These are phyloP conservation scores for Helostoma temminkii DNA, from an alignment of 2,797 vertebrate genomes.

Conservation along the genomic window DNA sequence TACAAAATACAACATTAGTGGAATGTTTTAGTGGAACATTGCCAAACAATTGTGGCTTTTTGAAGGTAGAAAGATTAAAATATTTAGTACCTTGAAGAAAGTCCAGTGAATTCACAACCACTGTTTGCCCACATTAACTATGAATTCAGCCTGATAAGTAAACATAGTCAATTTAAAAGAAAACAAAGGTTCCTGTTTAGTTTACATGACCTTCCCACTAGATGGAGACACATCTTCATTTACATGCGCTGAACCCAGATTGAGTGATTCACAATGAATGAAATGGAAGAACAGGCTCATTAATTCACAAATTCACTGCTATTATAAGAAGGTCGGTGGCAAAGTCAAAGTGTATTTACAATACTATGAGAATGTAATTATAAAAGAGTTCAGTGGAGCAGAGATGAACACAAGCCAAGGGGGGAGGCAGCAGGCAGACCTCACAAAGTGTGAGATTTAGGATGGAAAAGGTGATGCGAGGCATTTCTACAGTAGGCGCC, in stretches of 20 bases:
- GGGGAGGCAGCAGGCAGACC: not conserved
- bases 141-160: no score
- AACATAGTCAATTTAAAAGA: no score
- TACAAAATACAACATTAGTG: no score
- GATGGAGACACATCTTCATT: conserved; percentile 70
- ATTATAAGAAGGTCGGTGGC: not conserved
- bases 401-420: not conserved
- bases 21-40: no score
- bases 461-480: not conserved
- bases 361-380: conserved; percentile 2
- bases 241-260: not conserved
- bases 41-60: no score
- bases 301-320: conserved; percentile 25
- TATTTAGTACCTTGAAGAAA: no score
- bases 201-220: conserved; percentile 60
- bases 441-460: not conserved
- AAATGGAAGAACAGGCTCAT: conserved; percentile 15
- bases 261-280: not conserved
- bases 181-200: not conserved
- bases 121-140: no score
- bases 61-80: no score
- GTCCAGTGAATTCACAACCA: no score
- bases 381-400: not conserved
- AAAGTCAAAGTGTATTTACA: conserved; percentile 13
- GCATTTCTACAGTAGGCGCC: not conserved